phyloP scores from a whole-genome alignment of 2,113 vertebrate genomes.

The Neopipo cinnamomea region DNA sequence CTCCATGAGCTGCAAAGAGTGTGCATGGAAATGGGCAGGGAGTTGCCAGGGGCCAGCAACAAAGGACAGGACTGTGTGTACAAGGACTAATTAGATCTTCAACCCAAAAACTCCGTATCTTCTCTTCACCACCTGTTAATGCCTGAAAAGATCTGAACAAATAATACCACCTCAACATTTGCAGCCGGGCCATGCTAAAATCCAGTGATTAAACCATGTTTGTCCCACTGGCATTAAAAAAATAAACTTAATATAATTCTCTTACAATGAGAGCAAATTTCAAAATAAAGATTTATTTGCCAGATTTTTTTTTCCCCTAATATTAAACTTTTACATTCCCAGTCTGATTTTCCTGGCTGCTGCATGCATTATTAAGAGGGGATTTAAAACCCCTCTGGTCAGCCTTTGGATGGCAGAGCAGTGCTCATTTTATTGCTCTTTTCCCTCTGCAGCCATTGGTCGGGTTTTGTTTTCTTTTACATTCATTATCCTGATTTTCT shows the following conservation, averaged over 20 bases:
- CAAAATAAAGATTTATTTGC: conserved; percentile 6
- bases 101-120: not conserved
- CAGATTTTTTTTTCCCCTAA: not conserved
- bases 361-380: conserved; percentile 15
- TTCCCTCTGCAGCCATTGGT: not conserved
- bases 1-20: not conserved
- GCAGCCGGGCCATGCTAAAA: not conserved
- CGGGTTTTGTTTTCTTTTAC: not conserved
- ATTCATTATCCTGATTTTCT: not conserved
- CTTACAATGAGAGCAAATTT: not conserved
- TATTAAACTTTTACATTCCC: not conserved
- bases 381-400: conserved; percentile 20
- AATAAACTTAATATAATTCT: not conserved
- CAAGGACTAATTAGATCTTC: not conserved
- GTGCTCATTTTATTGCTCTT: not conserved
- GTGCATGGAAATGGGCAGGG: rapidly evolving
- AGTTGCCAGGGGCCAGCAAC: not conserved
- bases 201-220: not conserved
- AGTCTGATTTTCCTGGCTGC: not conserved
- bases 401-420: not conserved
- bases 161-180: not conserved
- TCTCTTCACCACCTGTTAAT: not conserved
- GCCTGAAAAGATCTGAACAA: not conserved
- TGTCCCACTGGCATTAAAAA: not conserved
- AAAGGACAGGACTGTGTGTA: not conserved